Conservation (phyloP, 2,797 vertebrate genomes). For the Ptychobarbus kaznakovi region DNA sequence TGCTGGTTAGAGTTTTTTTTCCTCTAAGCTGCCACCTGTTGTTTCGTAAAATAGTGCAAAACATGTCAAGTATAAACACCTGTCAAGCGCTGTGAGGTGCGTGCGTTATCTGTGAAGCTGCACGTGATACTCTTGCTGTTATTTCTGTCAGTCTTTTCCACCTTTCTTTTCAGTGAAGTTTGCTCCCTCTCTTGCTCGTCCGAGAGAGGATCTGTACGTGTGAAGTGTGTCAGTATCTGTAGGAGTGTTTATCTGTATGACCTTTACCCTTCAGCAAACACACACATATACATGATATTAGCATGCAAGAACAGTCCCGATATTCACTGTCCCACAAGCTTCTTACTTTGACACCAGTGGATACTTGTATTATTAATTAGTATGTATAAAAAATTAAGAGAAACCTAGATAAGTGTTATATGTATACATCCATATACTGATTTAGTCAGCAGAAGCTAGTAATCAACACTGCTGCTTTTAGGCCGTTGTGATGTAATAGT, state of each 20-base stretch:
- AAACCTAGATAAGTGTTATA: background rate
- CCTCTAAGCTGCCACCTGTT: background rate
- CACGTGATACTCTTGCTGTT: background rate
- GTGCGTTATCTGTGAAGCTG: background rate
- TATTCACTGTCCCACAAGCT: background rate
- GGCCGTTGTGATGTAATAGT: slow-evolving; percentile 5
- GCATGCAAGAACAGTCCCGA: background rate
- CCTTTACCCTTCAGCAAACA: slow-evolving; percentile 3
- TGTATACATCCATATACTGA: too few species aligned
- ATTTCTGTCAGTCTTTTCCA: slow-evolving; percentile 13
- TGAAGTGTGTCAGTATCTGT: slow-evolving; percentile 23
- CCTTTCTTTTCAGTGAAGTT: slow-evolving; percentile 2
- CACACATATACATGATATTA: background rate
- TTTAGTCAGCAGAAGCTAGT: background rate
- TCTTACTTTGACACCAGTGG: background rate
- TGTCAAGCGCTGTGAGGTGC: background rate
- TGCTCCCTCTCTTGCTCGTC: background rate
- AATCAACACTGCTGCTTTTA: background rate
- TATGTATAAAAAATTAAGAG: background rate
- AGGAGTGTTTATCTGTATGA: background rate
- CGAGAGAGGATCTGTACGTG: slow-evolving; percentile 20
- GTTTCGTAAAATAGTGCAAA: background rate
- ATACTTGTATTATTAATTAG: background rate
- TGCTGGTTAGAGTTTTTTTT: background rate
- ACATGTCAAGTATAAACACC: background rate